Evolutionary conservation across 2,888 invertebrate species (phyloP), one percentile per base, ranked within the genome.

Genomic region (Chaetogeoica ovagalla): DNA sequence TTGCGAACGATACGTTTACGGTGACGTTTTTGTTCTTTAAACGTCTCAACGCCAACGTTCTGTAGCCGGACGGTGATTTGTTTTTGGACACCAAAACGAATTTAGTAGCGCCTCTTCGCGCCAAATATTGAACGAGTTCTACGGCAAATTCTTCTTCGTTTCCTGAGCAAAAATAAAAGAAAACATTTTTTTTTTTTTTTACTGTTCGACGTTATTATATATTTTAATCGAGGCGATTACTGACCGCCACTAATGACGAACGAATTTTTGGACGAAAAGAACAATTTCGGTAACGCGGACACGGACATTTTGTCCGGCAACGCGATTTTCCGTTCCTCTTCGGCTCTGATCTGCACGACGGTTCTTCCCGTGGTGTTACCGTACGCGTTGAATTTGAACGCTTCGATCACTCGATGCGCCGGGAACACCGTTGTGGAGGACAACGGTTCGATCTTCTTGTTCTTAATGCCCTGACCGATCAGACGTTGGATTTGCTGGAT

Each of bases 51-150:
- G 39, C 69, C 23, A 82, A 37, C 4, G 62, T 81, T 30, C 81
- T 81, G 23, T 72, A 82, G 7, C 82, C 82, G 7, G 81, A 81
- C 13, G 59, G 68, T 0, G 76, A 52, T 72, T 72, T 66, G 55
- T 60, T 70, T 52, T 82, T 75, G 1, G 82, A 73, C 3, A 57
- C 69, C 48, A 82, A 59, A 13, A 82, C 77, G 23, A 82, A 81
- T 55, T 82, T 82, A 11, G 69, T 72, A 11, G 82, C 82, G 13
- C 82, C 82, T 60, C 81, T 76, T 0, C 5, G 1, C 0, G 82
- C 73, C 23, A 82, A 62, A 76, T 73, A 66, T 63, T 82, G 71
- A 19, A 82, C 73, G n/a, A 82, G 43, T 81, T 82, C 75, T 13
- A 82, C 66, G 30, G 77, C 81, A 8, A 81, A 68, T 7, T 21